Percentiles rank a stretch among this genome's conserved stretches.
These are phyloP conservation scores for Drosophila sucinea DNA, from an alignment of 1,140 invertebrate species.

Conservation along the genomic window DNA sequence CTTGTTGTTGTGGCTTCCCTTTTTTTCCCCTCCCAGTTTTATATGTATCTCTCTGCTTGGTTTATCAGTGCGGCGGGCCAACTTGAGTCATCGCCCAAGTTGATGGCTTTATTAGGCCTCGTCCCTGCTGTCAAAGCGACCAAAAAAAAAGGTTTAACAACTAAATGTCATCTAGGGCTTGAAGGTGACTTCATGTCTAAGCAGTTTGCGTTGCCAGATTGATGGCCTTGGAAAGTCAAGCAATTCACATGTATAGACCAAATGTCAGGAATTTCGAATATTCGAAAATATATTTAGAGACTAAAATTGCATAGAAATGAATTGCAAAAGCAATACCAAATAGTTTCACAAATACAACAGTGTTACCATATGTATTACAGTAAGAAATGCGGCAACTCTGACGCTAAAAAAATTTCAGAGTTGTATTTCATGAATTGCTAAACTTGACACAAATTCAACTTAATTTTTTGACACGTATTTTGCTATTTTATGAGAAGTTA, in stretches of 20 bases:
- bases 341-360: too few relatives aligned
- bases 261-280: neutral
- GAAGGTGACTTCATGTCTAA: neutral
- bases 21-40: neutral
- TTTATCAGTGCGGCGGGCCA: slow-evolving; percentile 47
- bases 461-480: too few relatives aligned
- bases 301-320: too few relatives aligned
- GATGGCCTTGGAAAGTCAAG: neutral
- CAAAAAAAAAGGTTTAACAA: neutral
- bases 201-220: neutral
- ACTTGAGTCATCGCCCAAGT: slow-evolving; percentile 70
- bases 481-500: too few relatives aligned
- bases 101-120: slow-evolving; percentile 74
- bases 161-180: slow-evolving; percentile 1
- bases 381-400: too few relatives aligned
- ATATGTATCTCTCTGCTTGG: slow-evolving; percentile 34
- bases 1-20: slow-evolving; percentile 56
- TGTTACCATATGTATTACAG: too few relatives aligned
- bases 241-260: neutral
- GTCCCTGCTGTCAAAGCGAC: slow-evolving; percentile 15
- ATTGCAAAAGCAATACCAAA: too few relatives aligned
- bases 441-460: too few relatives aligned
- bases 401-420: too few relatives aligned
- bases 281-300: too few relatives aligned
- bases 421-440: too few relatives aligned